Evolutionary conservation across 2,888 invertebrate genomes (phyloP), one percentile per base, ranked within the genome.

Genomic region (Tholera decimalis): DNA sequence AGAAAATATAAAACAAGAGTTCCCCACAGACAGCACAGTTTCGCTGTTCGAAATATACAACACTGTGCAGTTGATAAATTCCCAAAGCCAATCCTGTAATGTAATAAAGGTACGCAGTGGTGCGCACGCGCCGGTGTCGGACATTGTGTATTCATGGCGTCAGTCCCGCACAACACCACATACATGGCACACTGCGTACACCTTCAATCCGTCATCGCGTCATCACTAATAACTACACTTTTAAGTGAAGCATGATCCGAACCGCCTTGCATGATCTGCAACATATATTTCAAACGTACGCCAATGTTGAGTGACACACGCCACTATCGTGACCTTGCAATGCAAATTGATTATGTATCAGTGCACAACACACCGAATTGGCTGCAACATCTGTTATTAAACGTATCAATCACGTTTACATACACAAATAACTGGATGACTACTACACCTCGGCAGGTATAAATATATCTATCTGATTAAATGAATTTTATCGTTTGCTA

Each of bases 401-500:
- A 51, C 26, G 37, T 3, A 33, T 47, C 46, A n/a, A 24, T 64
- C 37, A 62, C 39, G 72, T 51, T 11, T 44, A 24, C 43, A 54
- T 37, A 73, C 43, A 55, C 49, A 55, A 55, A 50, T 65, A 64
- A 28, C 49, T 28, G 49, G n/a, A 37, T 26, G 39, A 68, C 51
- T 62, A 62, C 50, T 50, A 33, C 33, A 24, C 11, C 26, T 35
- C 28, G 6, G 11, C 24, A 39, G 30, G 26, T 33, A 72, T 18
- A 49, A 24, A 50, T 51, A 51, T 50, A 64, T 67, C 26, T 43
- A 24, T 64, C 30, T 50, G 55, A 55, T 69, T 69, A 69, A 50
- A 62, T 50, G 0, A 33, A 39, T 50, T 43, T 50, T 65, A 69
- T 73, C 65, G 18, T 47, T 65, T 22, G 26, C 20, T 73, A 73